Evolutionary conservation across 2,797 vertebrate genomes (phyloP), one percentile per base, ranked within the genome.

Genomic region (Sternarchorhynchus goeldii): DNA sequence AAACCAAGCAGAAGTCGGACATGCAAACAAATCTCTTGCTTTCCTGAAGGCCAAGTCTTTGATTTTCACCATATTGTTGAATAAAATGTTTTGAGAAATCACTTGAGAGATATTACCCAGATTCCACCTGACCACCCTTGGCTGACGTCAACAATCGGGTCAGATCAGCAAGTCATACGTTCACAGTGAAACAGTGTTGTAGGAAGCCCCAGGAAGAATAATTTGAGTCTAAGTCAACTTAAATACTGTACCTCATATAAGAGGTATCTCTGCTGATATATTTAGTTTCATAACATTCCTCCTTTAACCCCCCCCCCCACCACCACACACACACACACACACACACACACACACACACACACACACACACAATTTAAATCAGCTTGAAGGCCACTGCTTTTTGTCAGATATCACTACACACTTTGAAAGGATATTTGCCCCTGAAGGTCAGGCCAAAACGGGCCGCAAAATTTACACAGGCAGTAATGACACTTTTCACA

Each of bases 391-490:
- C 86, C 70, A 88, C 88, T 87, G 86, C 90, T 88, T 87, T 85
- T 85, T 92, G 90, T 91, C 91, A 91, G 83, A 88, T 91, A 88
- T 87, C 85, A 87, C 92, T 90, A 88, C 86, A 39, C 86, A 92
- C 91, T 91, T 87, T 91, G 90, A 92, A 92, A 92, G 90, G 91
- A 91, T 91, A 90, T 91, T 70, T 90, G 84, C 88, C 79, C 82
- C 87, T 75, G 89, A 93, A 92, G 90, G 90, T 86, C 86, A 56
- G 79, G 36, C 77, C 66, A 7, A 67, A 87, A 87, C 86, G 62
- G 75, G 84, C 89, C 83, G 89, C 88, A 84, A 88, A 82, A 70
- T 84, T 84, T 88, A 87, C 82, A 83, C 70, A 67, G 83, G 86
- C 78, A 85, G 82, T 85, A 85, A 85, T 68, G 45, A 68, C 73